phyloP scores from a whole-genome alignment of 2,888 invertebrate species.

The Epistrophe grossulariae region DNA sequence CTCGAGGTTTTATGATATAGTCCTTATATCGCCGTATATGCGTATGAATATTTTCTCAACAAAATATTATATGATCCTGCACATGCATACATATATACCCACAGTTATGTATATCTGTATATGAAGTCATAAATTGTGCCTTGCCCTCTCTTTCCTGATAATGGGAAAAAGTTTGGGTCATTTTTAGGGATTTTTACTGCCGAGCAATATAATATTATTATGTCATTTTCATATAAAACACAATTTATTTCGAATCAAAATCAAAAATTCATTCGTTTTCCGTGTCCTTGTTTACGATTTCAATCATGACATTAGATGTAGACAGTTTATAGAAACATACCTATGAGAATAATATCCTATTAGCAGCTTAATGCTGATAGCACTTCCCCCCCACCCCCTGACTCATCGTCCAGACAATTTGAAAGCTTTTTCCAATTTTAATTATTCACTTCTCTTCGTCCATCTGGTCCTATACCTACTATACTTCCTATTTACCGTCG shows the following conservation, averaged over 20 bases:
- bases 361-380: neutral
- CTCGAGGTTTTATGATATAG: conserved; percentile 57
- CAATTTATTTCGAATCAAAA: conserved; percentile 71
- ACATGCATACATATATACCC: neutral
- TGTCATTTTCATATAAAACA: conserved; percentile 57
- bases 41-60: conserved; percentile 63
- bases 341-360: neutral
- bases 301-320: conserved; percentile 13
- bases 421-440: conserved; percentile 54
- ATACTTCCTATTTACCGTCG: too few species aligned
- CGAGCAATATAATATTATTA: conserved; percentile 34
- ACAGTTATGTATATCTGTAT: neutral
- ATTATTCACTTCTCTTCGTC: conserved; percentile 41
- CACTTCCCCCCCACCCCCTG: neutral
- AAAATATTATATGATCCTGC: conserved; percentile 30
- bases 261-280: conserved; percentile 57
- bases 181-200: conserved; percentile 58
- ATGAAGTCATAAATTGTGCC: conserved; percentile 53
- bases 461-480: neutral
- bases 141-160: neutral
- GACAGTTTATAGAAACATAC: conserved; percentile 16
- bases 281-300: conserved; percentile 55
- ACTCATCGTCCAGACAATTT: neutral
- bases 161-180: conserved; percentile 44
- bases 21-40: conserved; percentile 37